A percentile compares a stretch with the other conserved stretches of the same genome.
phyloP scores from a whole-genome alignment of 2,113 vertebrate species.

The Hiodon tergisus region DNA sequence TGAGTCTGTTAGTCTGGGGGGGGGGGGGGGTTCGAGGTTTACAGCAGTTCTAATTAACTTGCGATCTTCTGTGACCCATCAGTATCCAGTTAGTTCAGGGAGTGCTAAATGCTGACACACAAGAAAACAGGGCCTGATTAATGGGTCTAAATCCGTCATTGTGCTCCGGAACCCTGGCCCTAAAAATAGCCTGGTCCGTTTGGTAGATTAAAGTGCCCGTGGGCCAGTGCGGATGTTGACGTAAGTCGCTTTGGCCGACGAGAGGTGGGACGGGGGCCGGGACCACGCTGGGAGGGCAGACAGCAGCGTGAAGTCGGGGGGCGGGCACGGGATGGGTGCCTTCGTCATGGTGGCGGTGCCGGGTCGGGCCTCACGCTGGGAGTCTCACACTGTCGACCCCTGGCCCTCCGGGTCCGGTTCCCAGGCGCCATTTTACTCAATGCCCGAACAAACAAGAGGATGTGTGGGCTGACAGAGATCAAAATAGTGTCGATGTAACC shows the following conservation, averaged over 20 bases:
- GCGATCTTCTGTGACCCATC: constrained; percentile 60
- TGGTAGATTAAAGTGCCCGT: constrained; percentile 72
- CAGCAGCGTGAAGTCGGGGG: constrained; percentile 27
- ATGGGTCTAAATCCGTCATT: constrained; percentile 90
- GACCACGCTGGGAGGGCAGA: constrained; percentile 41
- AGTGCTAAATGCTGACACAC: constrained; percentile 72
- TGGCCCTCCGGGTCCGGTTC: constrained; percentile 51
- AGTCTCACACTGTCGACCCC: constrained; percentile 46
- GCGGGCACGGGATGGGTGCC: background rate
- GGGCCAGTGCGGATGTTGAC: constrained; percentile 71
- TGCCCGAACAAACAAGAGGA: constrained; percentile 66
- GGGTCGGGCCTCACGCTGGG: constrained; percentile 36
- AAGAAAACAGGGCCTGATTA: constrained; percentile 72
- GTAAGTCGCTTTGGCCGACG: constrained; percentile 66
- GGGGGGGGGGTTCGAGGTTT: constrained; percentile 24
- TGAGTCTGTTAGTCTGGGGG: background rate
- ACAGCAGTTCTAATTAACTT: constrained; percentile 44
- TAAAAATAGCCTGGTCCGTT: constrained; percentile 75
- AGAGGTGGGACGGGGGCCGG: constrained; percentile 57
- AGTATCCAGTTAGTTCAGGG: constrained; percentile 61
- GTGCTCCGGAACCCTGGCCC: constrained; percentile 61
- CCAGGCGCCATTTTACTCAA: constrained; percentile 58
- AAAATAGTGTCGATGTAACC: constrained; percentile 70
- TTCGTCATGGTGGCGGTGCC: background rate
- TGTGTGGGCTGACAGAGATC: constrained; percentile 63